Base-by-base conservation (phyloP, 2,113 vertebrate species). In the Artemisiospiza belli region DNA sequence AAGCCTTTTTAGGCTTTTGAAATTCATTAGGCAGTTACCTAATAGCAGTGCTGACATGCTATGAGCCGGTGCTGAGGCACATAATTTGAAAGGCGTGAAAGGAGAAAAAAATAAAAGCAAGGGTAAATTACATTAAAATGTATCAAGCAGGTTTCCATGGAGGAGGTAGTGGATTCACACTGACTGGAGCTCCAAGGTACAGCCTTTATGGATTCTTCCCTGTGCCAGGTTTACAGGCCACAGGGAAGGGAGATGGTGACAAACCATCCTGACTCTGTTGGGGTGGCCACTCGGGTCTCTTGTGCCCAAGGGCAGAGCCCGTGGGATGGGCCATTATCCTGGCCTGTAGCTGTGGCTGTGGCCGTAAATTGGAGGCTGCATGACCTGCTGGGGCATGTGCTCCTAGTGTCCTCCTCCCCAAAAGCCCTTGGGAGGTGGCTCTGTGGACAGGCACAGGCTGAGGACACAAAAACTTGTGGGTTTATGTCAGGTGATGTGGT, bases 361-460 rank as follows among this genome's bases (percentile, higher is more conserved):
- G 47, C 17, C 4, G 5, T 35, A 49, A 84, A 25, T 1, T 51
- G 59, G 55, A 62, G 55, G 22, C 51, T 74, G 49, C 2, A 1
- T 18, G 69, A 61, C 8, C 27, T 64, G 27, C 46, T 37, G 61
- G 57, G 47, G 15, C 21, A 6, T 0, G 1, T 47, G 41, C 3
- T 74, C 10, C 46, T 4, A 1, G 18, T 5, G 9, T 18, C 16
- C 10, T 31, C 13, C 51, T 66, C 66, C 51, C 21, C 9, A 9
- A 55, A 47, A 70, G 14, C 49, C 39, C 22, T 19, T 30, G 62
- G 17, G n/a, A 84, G 11, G 7, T 1, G 1, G 7, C 11, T 57
- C 35, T 78, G 43, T 52, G 41, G 41, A 13, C 0, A 1, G 11
- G 6, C 0, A 0, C 1, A 2, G 47, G 6, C 16, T 23, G 74